These are phyloP conservation scores for Leucopternis melanops DNA, from an alignment of 2,113 vertebrate species.

Conservation along the genomic window DNA sequence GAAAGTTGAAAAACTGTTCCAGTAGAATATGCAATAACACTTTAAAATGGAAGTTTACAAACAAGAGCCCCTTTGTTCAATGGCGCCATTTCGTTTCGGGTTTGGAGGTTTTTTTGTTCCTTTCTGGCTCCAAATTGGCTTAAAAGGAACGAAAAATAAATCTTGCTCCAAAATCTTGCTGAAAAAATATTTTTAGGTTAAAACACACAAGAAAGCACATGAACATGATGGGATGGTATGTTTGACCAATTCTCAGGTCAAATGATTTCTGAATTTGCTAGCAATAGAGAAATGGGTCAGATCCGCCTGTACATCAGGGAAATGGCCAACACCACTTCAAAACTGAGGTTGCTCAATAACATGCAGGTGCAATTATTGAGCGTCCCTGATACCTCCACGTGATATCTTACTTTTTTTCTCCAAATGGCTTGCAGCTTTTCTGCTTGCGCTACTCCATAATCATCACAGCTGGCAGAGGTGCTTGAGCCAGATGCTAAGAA, in stretches of 20 bases:
- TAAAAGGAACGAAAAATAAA: neutral
- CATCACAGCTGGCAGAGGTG: neutral
- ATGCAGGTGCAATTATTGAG: neutral
- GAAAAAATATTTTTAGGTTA: neutral
- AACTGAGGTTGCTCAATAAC: neutral
- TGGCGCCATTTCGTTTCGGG: neutral
- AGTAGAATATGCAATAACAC: neutral
- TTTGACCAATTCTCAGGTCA: neutral
- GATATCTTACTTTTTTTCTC: neutral
- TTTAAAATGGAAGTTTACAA: slow-evolving; percentile 30
- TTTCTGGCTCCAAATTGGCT: slow-evolving; percentile 21
- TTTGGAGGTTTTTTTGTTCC: slow-evolving; percentile 15
- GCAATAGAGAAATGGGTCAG: neutral
- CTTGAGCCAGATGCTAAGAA: neutral
- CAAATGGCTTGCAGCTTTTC: neutral
- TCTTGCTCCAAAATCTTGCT: neutral
- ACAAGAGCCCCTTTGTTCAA: slow-evolving; percentile 33
- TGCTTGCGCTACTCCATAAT: neutral
- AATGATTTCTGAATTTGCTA: neutral
- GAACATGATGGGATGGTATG: neutral
- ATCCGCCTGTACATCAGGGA: neutral
- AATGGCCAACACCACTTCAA: neutral
- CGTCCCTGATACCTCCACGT: neutral
- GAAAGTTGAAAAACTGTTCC: slow-evolving; percentile 13
- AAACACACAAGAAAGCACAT: neutral